Base-by-base conservation (phyloP, 2,797 vertebrate genomes). In the Cirrhinus mrigala region DNA sequence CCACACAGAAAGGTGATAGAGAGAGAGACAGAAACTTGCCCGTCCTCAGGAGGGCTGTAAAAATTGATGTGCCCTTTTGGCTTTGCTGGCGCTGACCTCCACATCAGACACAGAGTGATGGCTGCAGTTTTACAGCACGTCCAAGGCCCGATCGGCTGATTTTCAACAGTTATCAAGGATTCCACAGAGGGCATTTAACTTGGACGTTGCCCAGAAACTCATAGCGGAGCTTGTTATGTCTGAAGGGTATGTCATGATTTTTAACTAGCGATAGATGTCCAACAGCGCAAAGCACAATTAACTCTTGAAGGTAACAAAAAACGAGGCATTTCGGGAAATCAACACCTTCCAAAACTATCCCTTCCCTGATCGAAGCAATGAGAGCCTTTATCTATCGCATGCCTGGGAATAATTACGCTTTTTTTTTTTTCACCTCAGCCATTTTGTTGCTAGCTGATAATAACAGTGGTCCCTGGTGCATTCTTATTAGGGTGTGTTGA, bases 41-140 rank as follows among this genome's bases (percentile, higher is more conserved):
- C 88, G 89, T 94, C 92, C 94, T 94, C 94, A 77, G 62, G 93
- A 94, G 94, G 92, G 92, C 89, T 94, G 92, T 90, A 92, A 94
- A 90, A 95, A 95, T 95, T 95, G 94, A 95, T 95, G 93, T 91
- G 93, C 94, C 94, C 94, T 95, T 95, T 95, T 93, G 93, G 93
- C 91, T 93, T 91, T 86, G 79, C 90, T 86, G 91, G 91, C 92
- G 90, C 93, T 95, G 94, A 95, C 95, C 95, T 96, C 94, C 95
- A 94, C 94, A 92, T 93, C 91, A 86, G 91, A 91, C 92, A 75
- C 73, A 94, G 92, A 88, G 86, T 89, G 91, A 90, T 89, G 91
- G 89, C 90, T 91, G 86, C 91, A 82, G 91, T 92, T 94, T 93
- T 93, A 81, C 92, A 94, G 93, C 93, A 93, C 91, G 93, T 92